Conservation (phyloP, 2,113 vertebrate genomes). For the Columba janthina region DNA sequence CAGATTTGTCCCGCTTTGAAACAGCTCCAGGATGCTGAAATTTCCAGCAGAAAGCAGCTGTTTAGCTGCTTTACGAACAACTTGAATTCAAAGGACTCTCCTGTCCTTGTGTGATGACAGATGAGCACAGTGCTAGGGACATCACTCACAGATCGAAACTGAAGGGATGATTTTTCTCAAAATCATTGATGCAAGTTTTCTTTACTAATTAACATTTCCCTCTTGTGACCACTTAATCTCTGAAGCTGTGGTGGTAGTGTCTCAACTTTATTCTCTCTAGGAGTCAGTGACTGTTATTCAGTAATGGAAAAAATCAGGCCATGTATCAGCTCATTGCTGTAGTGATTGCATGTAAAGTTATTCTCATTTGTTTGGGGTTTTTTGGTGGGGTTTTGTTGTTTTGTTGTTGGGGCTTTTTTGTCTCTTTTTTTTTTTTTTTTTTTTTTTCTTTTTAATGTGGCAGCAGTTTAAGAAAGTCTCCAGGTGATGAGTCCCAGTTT, state of each 20-base stretch:
- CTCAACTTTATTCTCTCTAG: neutral
- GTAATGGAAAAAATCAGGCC: neutral
- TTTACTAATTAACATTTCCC: neutral
- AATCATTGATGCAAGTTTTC: neutral
- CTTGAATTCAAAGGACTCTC: conserved; percentile 12
- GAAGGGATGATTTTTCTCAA: neutral
- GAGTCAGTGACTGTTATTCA: neutral
- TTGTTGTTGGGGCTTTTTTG: too few relatives aligned
- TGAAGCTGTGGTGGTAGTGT: neutral
- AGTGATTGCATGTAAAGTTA: neutral
- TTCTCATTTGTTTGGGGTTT: neutral
- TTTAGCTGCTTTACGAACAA: conserved; percentile 37
- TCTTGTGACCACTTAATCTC: neutral
- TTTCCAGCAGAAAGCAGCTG: neutral
- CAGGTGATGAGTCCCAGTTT: neutral
- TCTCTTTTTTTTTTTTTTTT: too few relatives aligned
- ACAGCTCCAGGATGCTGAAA: conserved; percentile 12
- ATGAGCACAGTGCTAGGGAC: neutral
- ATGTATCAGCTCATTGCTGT: neutral
- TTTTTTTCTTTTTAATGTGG: neutral
- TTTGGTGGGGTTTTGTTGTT: too few relatives aligned
- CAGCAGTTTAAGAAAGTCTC: neutral
- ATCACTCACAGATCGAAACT: neutral
- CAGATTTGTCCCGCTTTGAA: neutral
- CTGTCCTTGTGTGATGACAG: neutral